Evolutionary conservation across 2,113 vertebrate genomes (phyloP), one percentile per base, ranked within the genome.

Genomic region (Oncorhynchus tshawytscha): DNA sequence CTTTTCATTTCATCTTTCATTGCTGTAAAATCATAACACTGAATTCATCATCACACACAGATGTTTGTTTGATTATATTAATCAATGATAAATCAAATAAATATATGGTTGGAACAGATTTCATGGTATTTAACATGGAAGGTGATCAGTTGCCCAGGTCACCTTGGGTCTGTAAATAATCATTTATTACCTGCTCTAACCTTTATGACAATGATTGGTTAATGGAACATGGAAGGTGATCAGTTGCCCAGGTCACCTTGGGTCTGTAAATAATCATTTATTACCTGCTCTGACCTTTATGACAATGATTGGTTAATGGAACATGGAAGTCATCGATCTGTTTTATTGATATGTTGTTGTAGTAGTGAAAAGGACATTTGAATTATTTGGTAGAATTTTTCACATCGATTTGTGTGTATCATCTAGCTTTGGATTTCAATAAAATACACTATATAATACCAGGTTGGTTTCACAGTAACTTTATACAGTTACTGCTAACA

Each of bases 191-290:
- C 73, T 71, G 20, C 65, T 72, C 57, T 81, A 71, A 73, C 22
- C 67, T 79, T 74, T 18, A 70, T 68, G 39, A 57, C 69, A 18
- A 11, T 73, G 27, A 34, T 29, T 0, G 5, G 2, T 81, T 80
- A 59, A 69, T 49, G 54, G 64, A 78, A 8, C 2, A 73, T 60
- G n/a, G 31, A 34, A 64, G 27, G 83, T 31, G 29, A 31, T 31
- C 29, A 0, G 29, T 70, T 70, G 67, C 81, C 81, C 18, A 67
- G 71, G 80, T 66, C 34, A 71, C 25, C 82, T 51, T 72, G 84
- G 78, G 82, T 11, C 86, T 48, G 76, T 75, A 79, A 80, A 88
- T 65, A 5, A 72, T 65, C 20, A 77, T 84, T 82, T 77, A 85
- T 83, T 75, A 79, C 15, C 73, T 71, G 20, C 65, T 72, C 57